Evolutionary conservation across 2,113 vertebrate species (phyloP), one percentile per base, ranked within the genome.

Genomic region (Geothlypis trichas): DNA sequence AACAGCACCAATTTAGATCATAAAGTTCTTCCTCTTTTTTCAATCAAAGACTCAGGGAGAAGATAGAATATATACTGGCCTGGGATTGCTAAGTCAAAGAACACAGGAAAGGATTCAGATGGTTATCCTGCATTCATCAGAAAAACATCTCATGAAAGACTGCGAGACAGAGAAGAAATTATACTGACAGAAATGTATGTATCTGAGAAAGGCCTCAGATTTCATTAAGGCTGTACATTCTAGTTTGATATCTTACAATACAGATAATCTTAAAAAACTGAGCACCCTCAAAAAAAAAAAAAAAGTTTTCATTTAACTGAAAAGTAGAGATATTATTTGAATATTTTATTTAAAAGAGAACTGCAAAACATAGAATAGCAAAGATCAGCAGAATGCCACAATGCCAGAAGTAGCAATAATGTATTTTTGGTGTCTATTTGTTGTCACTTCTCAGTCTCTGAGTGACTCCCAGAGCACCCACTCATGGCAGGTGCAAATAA

Each of bases 271-370:
- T 80, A 10, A 90, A 83, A 90, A 61, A 1, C 1, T 11, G 4
- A 33, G 10, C 11, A 6, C 8, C 2, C 1, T 1, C 4, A 6
- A 47, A 84, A 30, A 20, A 35, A 30, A 20, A 35, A 31, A 7
- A 13, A 11, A 47, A 46, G 13, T 47, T 75, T 72, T 66, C 12
- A 57, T 73, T 59, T 69, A 84, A 62, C 22, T 79, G 54, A 65
- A 42, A 86, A 79, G 26, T 20, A 74, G 16, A 94, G 22, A 23
- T 23, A n/a, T 41, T 75, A 71, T 37, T 76, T 77, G 15, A 79
- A 14, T 15, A 46, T 82, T 46, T 84, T 74, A 42, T 28, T 88
- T 37, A 49, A 31, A 27, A 52, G 10, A 93, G 37, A 69, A 44
- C 39, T 83, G 62, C 28, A 44, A 71, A 87, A 63, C 11, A 62